phyloP scores from a whole-genome alignment of 2,797 vertebrate species.

The Gymnoscopelus microlampas region DNA sequence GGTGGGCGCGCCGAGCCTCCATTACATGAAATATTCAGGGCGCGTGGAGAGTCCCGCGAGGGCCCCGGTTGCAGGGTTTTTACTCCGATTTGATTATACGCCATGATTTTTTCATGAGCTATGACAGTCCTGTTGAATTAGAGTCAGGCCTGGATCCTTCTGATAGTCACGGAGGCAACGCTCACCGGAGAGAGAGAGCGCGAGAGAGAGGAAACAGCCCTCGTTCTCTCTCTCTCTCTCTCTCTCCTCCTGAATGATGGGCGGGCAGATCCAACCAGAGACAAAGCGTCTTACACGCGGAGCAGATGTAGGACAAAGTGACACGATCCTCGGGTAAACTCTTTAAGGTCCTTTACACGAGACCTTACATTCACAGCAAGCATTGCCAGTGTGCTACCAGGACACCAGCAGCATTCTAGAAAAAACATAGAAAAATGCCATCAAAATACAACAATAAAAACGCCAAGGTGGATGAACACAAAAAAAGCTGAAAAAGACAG shows the following conservation, averaged over 20 bases:
- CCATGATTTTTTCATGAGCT: constrained; percentile 98
- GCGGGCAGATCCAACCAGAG: constrained; percentile 24
- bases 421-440: too few relatives aligned
- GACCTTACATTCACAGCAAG: too few relatives aligned
- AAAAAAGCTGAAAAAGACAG: too few relatives aligned
- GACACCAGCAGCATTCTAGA: too few relatives aligned
- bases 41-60: constrained; percentile 79
- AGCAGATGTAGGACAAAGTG: constrained; percentile 2
- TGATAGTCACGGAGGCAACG: constrained; percentile 89
- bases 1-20: constrained; percentile 60
- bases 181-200: constrained; percentile 17
- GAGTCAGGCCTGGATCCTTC: constrained; percentile 86
- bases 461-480: too few relatives aligned
- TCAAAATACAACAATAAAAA: too few relatives aligned
- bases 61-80: constrained; percentile 86
- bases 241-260: constrained; percentile 26
- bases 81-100: constrained; percentile 95
- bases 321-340: not conserved
- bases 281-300: constrained; percentile 12
- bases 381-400: too few relatives aligned
- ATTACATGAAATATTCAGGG: constrained; percentile 95
- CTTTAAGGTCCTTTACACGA: too few relatives aligned
- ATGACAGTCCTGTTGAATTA: constrained; percentile 93
- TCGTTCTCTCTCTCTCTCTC: constrained; percentile 12
- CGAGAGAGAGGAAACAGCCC: constrained; percentile 57